Evolutionary conservation across 2,888 invertebrate species (phyloP).

Genomic region (Mimumesa dahlbomi): DNA sequence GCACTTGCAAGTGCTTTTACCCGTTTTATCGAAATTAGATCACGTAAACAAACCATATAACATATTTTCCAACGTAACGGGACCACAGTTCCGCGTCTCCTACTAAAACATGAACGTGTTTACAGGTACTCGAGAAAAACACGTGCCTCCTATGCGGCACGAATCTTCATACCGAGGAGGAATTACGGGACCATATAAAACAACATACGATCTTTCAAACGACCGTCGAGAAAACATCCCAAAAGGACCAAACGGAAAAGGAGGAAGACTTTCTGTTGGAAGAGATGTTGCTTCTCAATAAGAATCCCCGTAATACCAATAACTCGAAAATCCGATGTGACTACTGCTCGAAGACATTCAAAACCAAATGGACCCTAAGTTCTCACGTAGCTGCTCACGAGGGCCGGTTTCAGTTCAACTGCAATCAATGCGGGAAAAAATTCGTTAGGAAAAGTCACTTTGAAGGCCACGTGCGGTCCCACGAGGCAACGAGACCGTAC

Average conservation of each 20-base stretch:
- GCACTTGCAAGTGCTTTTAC: no score
- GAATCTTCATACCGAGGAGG: conserved; percentile 58
- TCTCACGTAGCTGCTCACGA: conserved; percentile 79
- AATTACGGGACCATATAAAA: conserved; percentile 69
- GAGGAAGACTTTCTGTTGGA: conserved; percentile 75
- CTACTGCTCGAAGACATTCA: conserved; percentile 78
- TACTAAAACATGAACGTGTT: no score
- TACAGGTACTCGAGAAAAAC: conserved; percentile 28
- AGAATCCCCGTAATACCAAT: conserved; percentile 60
- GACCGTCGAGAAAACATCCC: conserved; percentile 17
- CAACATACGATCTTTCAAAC: conserved; percentile 62
- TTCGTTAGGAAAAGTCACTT: conserved; percentile 79
- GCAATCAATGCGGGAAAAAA: conserved; percentile 78
- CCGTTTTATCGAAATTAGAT: no score
- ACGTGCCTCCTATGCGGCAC: conserved; percentile 64
- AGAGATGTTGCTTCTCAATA: conserved; percentile 74
- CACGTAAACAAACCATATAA: no score
- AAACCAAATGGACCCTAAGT: conserved; percentile 78
- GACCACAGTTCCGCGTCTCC: no score
- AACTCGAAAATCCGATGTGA: conserved; percentile 75
- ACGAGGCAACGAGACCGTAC: conserved; percentile 77
- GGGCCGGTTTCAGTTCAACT: conserved; percentile 78
- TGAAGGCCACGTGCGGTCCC: conserved; percentile 78
- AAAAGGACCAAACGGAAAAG: conserved; percentile 54
- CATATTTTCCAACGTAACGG: no score